phyloP scores from a whole-genome alignment of 2,888 invertebrate genomes.

The Ariolimax columbianus region DNA sequence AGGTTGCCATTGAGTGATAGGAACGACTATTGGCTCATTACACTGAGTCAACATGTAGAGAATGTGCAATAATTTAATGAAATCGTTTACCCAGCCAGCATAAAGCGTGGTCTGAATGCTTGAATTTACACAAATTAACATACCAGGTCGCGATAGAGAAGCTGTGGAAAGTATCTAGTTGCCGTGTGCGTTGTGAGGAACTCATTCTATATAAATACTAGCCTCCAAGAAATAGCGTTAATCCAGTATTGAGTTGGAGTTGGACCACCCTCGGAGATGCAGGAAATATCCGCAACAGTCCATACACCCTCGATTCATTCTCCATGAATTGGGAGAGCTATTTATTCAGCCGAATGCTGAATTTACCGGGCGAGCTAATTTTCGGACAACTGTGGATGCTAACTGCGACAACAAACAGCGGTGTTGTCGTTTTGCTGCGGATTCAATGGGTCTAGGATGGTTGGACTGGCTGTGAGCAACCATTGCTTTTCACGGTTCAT shows the following conservation, averaged over 20 bases:
- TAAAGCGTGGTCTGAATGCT: not conserved
- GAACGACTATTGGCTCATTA: conserved; percentile 11
- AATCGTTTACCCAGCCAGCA: conserved; percentile 10
- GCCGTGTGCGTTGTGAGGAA: not conserved
- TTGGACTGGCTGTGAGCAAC: not conserved
- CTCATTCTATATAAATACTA: not conserved
- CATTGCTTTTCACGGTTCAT: conserved; percentile 19
- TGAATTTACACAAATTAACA: conserved; percentile 37
- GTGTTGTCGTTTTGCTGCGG: not conserved
- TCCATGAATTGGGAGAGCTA: not conserved
- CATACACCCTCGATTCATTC: not conserved
- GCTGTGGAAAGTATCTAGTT: conserved; percentile 7
- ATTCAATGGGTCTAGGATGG: not conserved
- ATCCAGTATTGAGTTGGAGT: not conserved
- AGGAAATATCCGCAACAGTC: not conserved
- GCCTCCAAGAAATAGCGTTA: conserved; percentile 3
- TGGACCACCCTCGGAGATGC: conserved; percentile 24
- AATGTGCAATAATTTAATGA: conserved; percentile 23
- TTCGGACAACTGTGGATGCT: not conserved
- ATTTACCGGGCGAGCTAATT: conserved; percentile 1
- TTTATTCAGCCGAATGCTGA: not conserved
- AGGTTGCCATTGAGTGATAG: not conserved
- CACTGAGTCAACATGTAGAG: not conserved
- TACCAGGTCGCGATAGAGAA: not conserved
- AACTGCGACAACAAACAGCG: conserved; percentile 16